Evolutionary conservation across 2,113 vertebrate species (phyloP).

Genomic region (Ophiodon elongatus): DNA sequence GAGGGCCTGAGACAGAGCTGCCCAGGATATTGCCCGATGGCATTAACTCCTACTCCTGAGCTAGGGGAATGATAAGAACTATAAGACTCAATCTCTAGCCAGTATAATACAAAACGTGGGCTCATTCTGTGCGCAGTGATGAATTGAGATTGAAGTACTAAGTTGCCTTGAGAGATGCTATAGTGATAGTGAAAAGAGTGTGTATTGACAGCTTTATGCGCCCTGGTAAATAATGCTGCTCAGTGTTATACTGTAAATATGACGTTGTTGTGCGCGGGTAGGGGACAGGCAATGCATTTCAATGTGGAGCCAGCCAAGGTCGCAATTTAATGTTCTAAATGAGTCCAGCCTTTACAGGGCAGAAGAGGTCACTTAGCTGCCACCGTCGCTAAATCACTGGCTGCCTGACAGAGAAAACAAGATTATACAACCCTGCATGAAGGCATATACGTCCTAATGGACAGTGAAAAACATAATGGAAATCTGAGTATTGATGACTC

Average conservation of each 20-base stretch:
- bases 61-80: slow-evolving; percentile 47
- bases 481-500: slow-evolving; percentile 46
- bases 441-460: slow-evolving; percentile 7
- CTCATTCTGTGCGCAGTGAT: slow-evolving; percentile 41
- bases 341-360: slow-evolving; percentile 56
- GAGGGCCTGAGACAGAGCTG: slow-evolving; percentile 13
- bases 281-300: slow-evolving; percentile 65
- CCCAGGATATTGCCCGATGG: slow-evolving; percentile 8
- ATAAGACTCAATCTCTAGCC: slow-evolving; percentile 52
- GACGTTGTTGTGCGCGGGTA: slow-evolving; percentile 25
- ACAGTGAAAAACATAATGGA: slow-evolving; percentile 26
- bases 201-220: slow-evolving; percentile 67
- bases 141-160: slow-evolving; percentile 60
- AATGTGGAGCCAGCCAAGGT: slow-evolving; percentile 69
- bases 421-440: slow-evolving; percentile 48
- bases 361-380: slow-evolving; percentile 53
- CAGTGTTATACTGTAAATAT: slow-evolving; percentile 63
- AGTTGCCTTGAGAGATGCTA: slow-evolving; percentile 62
- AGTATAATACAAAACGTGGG: slow-evolving; percentile 44
- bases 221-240: slow-evolving; percentile 58
- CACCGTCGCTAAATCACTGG: slow-evolving; percentile 52
- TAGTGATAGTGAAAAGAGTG: slow-evolving; percentile 46
- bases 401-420: slow-evolving; percentile 49
- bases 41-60: slow-evolving; percentile 40
- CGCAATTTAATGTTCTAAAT: slow-evolving; percentile 59